Evolutionary conservation across 1,140 invertebrate species (phyloP), one percentile per base, ranked within the genome.

Genomic region (Cyclina sinensis): DNA sequence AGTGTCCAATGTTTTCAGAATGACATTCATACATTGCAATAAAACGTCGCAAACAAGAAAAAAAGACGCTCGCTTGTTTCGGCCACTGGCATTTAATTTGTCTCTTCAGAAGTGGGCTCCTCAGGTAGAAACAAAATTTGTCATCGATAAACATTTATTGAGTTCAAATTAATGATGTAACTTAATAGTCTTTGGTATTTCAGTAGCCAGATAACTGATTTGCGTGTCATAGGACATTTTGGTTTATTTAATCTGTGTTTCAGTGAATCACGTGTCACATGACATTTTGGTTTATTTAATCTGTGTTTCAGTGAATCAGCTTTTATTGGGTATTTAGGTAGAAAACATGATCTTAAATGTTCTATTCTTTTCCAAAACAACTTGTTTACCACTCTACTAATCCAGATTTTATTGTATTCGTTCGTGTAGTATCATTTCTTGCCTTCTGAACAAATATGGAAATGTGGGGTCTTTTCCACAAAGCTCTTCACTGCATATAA

Each of bases 161-260:
- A 65, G 18, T 32, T 65, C 62, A 14, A 65, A 65, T 65, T 65
- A 65, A 65, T 65, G 24, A 35, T 30, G 62, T 65, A 65, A 65
- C 30, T 32, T 30, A 21, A 65, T 65, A 65, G 24, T 7, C 24
- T 65, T 65, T 18, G 30, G 30, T 65, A 18, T 14, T 14, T 65
- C 5, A 18, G 30, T 65, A 32, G 32, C 62, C n/a, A 65, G 62
- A 35, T 65, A 65, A 65, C 62, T 65, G 27, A 65, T 21, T 57
- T 57, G 62, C 62, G 62, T 65, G 62, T 65, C 30, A 7, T 4
- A 65, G 30, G 18, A 12, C 62, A 35, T 65, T 65, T 65, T 30
- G 62, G 32, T 30, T 32, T 11, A 65, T 5, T 65, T 65, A 30
- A 65, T 65, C 3, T 30, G 30, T 5, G 12, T 35, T 5, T 65